Evolutionary conservation across 2,113 vertebrate species (phyloP).

Genomic region (Alethe diademata): DNA sequence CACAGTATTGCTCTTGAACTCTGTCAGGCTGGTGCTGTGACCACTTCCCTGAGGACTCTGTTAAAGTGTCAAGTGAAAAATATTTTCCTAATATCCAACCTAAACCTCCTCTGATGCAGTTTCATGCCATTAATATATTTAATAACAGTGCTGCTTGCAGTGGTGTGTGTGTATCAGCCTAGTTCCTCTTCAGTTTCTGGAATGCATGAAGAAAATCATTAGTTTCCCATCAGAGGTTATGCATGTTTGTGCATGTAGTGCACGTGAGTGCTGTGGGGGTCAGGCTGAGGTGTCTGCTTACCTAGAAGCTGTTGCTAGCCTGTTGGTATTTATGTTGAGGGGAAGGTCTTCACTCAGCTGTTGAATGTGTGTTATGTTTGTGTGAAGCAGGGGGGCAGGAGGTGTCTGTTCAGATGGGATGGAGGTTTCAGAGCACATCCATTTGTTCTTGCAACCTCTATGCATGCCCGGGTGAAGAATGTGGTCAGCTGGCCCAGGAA

Average conservation of each 20-base stretch:
- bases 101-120: background rate
- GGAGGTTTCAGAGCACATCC: background rate
- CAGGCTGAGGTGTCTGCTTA: background rate
- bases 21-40: background rate
- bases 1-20: background rate
- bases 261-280: background rate
- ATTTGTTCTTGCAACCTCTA: background rate
- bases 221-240: background rate
- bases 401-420: background rate
- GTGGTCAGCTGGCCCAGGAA: background rate
- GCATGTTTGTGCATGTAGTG: background rate
- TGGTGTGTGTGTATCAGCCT: background rate
- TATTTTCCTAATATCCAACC: background rate
- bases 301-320: background rate
- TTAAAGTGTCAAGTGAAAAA: background rate
- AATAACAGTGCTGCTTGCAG: background rate
- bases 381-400: background rate
- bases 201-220: background rate
- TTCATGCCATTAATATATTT: background rate
- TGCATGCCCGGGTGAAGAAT: accelerated
- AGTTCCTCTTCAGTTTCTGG: background rate
- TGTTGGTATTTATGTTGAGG: background rate
- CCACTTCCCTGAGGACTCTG: background rate
- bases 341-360: background rate
- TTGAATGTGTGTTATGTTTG: accelerated